Evolutionary conservation across 2,113 vertebrate species (phyloP), one percentile per base, ranked within the genome.

Genomic region (Aviceda subcristata): DNA sequence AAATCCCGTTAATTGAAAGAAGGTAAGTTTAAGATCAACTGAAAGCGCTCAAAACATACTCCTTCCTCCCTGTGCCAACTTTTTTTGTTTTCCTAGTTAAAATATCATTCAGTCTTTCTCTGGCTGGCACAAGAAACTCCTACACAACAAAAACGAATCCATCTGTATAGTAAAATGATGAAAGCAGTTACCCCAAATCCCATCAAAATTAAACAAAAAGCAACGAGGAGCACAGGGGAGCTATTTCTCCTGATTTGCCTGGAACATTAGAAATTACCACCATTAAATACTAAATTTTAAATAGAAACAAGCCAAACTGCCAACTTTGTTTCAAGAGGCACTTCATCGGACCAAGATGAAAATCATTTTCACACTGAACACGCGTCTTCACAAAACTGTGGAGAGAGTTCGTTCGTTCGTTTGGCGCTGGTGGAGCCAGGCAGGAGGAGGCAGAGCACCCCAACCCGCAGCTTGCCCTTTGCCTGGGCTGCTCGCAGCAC

Each of bases 101-200:
- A 91, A 36, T 84, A 88, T 8, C 16, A 3, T 55, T 91, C 77
- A 64, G 56, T 86, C 80, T 95, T 85, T 94, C 91, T 83, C 84
- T 93, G 87, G 50, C 91, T 95, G 83, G 84, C 92, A 90, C 68
- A 79, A 67, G 86, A 80, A 88, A 91, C 86, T 74, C 88, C 93
- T 43, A 89, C 77, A 67, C 81, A 74, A 91, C 36, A 81, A 79
- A 89, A 93, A 64, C 0, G 3, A 84, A 91, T 43, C 81, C 90
- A 88, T 92, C 92, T 91, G 90, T 62, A 41, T 4, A 91, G 81
- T 26, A 41, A 79, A 94, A 48, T 2, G 21, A 50, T 80, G 50
- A 77, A 88, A 86, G 60, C 69, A 92, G 53, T 57, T 62, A 88
- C 82, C 18, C 74, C n/a, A 88, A 89, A 80, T 39, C 64, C 23